Evolutionary conservation across 2,888 invertebrate species (phyloP).

Genomic region (Stenolophus ochropezus): DNA sequence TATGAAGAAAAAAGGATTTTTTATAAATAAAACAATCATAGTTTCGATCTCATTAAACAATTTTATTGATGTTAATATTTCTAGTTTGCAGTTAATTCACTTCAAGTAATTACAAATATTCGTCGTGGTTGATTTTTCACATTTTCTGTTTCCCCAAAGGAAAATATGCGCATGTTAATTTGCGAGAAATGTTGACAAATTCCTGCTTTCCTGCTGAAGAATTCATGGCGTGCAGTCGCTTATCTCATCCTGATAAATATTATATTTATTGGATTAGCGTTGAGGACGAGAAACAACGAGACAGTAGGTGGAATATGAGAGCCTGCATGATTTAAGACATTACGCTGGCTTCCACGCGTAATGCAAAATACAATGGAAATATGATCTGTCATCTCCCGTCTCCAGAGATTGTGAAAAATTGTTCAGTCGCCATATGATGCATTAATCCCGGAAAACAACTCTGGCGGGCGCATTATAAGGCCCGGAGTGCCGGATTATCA

Average conservation of each 20-base stretch:
- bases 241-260: background rate
- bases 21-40: too few relatives aligned
- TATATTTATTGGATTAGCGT: constrained; percentile 14
- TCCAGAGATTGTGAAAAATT: constrained; percentile 60
- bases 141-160: background rate
- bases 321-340: constrained; percentile 55
- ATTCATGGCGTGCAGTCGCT: background rate
- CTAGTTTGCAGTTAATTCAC: too few relatives aligned
- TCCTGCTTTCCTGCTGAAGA: background rate
- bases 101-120: too few relatives aligned
- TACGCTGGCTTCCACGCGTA: constrained; percentile 52
- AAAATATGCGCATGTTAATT: background rate
- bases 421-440: constrained; percentile 56
- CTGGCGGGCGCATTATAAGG: constrained; percentile 40
- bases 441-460: constrained; percentile 51
- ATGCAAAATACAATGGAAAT: constrained; percentile 59
- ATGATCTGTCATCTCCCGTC: constrained; percentile 57
- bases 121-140: background rate
- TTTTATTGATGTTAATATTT: too few relatives aligned
- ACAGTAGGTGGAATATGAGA: constrained; percentile 11
- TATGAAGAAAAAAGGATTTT: too few relatives aligned
- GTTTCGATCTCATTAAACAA: too few relatives aligned
- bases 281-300: constrained; percentile 15
- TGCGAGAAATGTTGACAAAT: background rate
- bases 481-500: background rate